A percentile compares a stretch with the other conserved stretches of the same genome.
Evolutionary conservation across 1,140 invertebrate genomes (phyloP).

Genomic region (Meloidogyne hapla): DNA sequence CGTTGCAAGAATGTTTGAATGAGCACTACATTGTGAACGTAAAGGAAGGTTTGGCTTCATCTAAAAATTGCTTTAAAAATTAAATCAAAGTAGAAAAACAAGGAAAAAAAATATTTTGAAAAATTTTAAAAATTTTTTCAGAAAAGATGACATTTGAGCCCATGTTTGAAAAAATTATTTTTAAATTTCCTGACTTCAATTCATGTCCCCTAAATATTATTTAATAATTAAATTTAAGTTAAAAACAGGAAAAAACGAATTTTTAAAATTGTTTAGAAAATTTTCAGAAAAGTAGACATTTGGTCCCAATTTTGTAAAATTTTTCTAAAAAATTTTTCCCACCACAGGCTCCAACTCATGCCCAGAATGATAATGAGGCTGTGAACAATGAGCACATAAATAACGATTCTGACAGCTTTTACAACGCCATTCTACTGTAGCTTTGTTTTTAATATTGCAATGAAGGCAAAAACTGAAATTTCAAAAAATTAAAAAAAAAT

Average conservation of each 20-base stretch:
- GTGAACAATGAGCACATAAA: constrained; percentile 11
- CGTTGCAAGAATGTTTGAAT: constrained; percentile 13
- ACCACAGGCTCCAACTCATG: constrained; percentile 13
- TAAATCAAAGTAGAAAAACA: neutral
- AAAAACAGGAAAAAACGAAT: too few species aligned
- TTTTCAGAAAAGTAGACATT: neutral
- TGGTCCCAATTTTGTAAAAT: neutral
- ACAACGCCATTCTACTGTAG: constrained; percentile 23
- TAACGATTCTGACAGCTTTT: constrained; percentile 22
- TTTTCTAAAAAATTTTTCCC: neutral
- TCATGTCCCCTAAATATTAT: too few species aligned
- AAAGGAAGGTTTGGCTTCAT: constrained; percentile 7
- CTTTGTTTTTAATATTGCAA: constrained; percentile 24
- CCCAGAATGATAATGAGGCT: constrained; percentile 16
- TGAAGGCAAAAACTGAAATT: constrained; percentile 14
- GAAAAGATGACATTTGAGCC: neutral
- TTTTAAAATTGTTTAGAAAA: too few species aligned
- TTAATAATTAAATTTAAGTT: too few species aligned
- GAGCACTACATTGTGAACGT: constrained; percentile 13
- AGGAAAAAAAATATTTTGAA: too few species aligned
- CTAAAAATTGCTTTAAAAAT: neutral
- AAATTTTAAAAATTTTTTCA: neutral
- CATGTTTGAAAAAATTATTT: neutral
- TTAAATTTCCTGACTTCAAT: too few species aligned
- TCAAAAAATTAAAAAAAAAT: neutral